A percentile compares a stretch with the other conserved stretches of the same genome.
Conservation (phyloP, 2,888 invertebrate species). For the Patella pellucida region DNA sequence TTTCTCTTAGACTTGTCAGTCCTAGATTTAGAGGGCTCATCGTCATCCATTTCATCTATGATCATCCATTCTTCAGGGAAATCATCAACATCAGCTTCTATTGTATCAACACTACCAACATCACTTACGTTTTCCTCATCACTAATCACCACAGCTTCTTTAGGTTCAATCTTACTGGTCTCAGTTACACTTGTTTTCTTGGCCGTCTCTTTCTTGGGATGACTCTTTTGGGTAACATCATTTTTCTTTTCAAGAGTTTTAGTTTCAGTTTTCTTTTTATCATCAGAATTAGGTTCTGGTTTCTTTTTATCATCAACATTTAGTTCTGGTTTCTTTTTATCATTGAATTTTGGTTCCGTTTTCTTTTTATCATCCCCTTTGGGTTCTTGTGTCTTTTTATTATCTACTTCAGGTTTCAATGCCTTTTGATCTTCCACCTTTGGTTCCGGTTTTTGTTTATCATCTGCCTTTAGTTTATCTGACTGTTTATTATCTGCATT, state of each 20-base stretch:
- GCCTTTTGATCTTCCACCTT: not conserved
- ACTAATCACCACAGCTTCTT: not conserved
- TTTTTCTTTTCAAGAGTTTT: not conserved
- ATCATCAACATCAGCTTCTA: conserved; percentile 25
- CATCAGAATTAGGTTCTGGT: not conserved
- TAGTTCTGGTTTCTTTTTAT: not conserved
- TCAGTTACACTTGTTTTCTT: not conserved
- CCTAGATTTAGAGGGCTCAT: not conserved
- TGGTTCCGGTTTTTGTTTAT: too few species aligned
- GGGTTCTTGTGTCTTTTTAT: not conserved
- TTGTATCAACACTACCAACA: conserved; percentile 13
- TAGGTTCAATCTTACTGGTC: not conserved
- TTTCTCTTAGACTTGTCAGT: not conserved
- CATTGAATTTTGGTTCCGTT: not conserved
- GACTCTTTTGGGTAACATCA: too few species aligned
- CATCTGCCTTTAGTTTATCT: too few species aligned
- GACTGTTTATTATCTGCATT: too few species aligned
- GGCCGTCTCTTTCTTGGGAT: not conserved
- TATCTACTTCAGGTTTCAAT: not conserved
- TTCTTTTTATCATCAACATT: not conserved
- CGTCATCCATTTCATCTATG: conserved; percentile 25
- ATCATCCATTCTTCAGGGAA: conserved; percentile 32
- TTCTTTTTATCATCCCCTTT: not conserved
- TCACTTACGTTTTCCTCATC: not conserved
- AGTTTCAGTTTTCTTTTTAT: not conserved